Evolutionary conservation across 2,797 vertebrate species (phyloP).

Genomic region (Microctenopoma lineatum): DNA sequence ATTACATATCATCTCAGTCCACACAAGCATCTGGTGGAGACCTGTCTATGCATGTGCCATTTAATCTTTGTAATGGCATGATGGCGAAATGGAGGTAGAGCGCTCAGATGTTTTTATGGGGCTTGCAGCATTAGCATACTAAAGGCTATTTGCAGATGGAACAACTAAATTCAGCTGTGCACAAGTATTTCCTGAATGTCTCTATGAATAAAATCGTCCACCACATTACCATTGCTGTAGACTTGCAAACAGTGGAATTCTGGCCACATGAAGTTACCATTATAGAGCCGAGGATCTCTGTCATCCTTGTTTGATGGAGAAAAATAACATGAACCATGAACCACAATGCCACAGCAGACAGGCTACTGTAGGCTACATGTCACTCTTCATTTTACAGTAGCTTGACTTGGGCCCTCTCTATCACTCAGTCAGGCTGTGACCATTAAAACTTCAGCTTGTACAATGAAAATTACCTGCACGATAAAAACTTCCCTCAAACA

Average conservation of each 20-base stretch:
- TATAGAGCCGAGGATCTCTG: slow-evolving; percentile 57
- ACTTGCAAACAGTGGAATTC: slow-evolving; percentile 62
- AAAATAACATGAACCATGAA: slow-evolving; percentile 63
- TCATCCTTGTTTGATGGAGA: slow-evolving; percentile 62
- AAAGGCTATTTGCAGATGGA: slow-evolving; percentile 71
- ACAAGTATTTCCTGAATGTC: slow-evolving; percentile 71
- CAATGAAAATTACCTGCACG: slow-evolving; percentile 46
- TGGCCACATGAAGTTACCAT: slow-evolving; percentile 65
- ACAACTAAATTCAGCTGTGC: slow-evolving; percentile 65
- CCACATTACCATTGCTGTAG: slow-evolving; percentile 59
- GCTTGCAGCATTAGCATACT: slow-evolving; percentile 62
- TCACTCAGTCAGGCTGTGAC: slow-evolving; percentile 24
- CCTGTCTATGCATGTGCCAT: slow-evolving; percentile 24
- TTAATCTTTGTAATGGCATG: slow-evolving; percentile 47
- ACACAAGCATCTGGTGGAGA: slow-evolving; percentile 18
- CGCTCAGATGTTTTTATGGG: slow-evolving; percentile 59
- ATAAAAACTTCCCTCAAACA: slow-evolving; percentile 42
- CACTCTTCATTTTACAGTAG: slow-evolving; percentile 65
- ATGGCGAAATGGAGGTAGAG: slow-evolving; percentile 39
- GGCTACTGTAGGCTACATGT: slow-evolving; percentile 58
- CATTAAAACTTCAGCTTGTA: slow-evolving; percentile 30
- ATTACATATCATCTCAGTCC: slow-evolving; percentile 20
- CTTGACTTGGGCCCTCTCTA: slow-evolving; percentile 25
- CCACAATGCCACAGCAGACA: slow-evolving; percentile 59
- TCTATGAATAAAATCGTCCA: slow-evolving; percentile 66